Percentiles rank a stretch among this genome's conserved stretches.
phyloP scores from a whole-genome alignment of 1,140 invertebrate genomes.

The Aplysia californica region DNA sequence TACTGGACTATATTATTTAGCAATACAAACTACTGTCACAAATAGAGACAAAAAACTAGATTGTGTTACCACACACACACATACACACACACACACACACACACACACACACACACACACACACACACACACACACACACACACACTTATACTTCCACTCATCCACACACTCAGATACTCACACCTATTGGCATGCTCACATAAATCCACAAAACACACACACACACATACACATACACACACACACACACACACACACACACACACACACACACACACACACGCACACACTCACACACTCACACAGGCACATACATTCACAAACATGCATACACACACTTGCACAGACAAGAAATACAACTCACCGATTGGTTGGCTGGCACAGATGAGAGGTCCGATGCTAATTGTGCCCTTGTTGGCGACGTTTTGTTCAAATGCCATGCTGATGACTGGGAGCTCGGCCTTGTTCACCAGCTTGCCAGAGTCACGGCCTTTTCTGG shows the following conservation, averaged over 20 bases:
- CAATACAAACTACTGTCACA: no score
- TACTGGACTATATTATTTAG: no score
- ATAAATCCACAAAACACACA: no score
- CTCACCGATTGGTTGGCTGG: background rate
- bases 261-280: background rate
- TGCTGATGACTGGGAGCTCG: background rate
- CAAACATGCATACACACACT: no score
- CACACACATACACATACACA: background rate
- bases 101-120: background rate
- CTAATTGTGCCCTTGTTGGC: background rate
- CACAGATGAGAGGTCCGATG: background rate
- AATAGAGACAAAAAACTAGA: background rate
- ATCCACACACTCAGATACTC: background rate
- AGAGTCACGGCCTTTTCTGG: no score
- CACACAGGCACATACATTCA: no score
- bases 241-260: background rate
- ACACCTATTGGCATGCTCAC: background rate
- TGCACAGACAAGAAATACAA: no score
- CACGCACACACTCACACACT: background rate
- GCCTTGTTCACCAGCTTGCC: background rate
- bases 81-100: background rate
- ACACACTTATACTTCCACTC: background rate
- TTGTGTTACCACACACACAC: background rate
- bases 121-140: background rate
- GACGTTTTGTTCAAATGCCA: background rate